Conservation (phyloP, 1,140 invertebrate species). For the Idris sp. region DNA sequence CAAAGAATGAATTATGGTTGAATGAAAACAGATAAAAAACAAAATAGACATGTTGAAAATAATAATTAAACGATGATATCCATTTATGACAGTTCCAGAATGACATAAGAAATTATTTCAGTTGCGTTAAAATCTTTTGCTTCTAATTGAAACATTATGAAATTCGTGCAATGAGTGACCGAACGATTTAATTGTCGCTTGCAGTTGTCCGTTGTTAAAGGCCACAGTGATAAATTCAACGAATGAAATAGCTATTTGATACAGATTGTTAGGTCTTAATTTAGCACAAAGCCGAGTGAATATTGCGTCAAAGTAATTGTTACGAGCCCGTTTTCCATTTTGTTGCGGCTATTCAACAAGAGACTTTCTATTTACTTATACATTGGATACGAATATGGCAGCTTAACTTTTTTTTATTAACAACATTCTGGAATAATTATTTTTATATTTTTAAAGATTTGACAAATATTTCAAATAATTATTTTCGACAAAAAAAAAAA, state of each 20-base stretch:
- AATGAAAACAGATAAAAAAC: no score
- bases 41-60: no score
- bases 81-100: no score
- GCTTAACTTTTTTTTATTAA: no score
- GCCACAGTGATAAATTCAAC: constrained; percentile 20
- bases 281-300: constrained; percentile 25
- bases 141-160: background rate
- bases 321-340: constrained; percentile 59
- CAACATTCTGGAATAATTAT: no score
- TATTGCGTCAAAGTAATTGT: constrained; percentile 59
- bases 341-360: constrained; percentile 40
- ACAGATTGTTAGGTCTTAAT: constrained; percentile 46
- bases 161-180: constrained; percentile 18
- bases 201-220: constrained; percentile 1
- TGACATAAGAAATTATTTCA: no score
- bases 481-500: no score
- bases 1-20: no score
- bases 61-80: no score
- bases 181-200: constrained; percentile 19
- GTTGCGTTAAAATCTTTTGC: no score
- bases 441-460: no score
- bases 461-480: no score
- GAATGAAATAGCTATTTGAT: constrained; percentile 24
- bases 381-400: constrained; percentile 23
- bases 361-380: constrained; percentile 49